These are phyloP conservation scores for Etheostoma spectabile DNA, from an alignment of 2,113 vertebrate species.

Conservation along the genomic window DNA sequence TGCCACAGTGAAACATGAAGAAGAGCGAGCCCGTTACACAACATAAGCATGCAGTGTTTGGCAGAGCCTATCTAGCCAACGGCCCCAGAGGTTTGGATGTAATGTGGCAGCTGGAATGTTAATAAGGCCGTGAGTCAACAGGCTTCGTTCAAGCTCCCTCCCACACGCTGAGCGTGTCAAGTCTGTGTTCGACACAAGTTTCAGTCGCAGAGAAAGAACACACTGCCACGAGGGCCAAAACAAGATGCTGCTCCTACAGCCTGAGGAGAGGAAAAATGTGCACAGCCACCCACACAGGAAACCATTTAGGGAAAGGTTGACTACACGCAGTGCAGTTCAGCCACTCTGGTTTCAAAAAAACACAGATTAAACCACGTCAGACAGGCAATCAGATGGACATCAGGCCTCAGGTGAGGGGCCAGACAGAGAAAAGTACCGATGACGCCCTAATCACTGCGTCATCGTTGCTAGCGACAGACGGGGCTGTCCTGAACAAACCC, in stretches of 20 bases:
- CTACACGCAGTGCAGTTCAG: background rate
- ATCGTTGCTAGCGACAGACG: too few species aligned
- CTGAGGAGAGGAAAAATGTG: background rate
- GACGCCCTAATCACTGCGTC: too few species aligned
- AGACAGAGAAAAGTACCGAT: background rate
- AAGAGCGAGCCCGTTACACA: conserved; percentile 14
- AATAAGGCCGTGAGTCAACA: conserved; percentile 47
- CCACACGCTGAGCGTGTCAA: conserved; percentile 24
- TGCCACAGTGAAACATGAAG: background rate
- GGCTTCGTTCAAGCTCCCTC: conserved; percentile 33
- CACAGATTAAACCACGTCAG: background rate
- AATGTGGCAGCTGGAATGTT: conserved; percentile 65
- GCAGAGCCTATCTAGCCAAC: background rate
- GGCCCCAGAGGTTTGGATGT: conserved; percentile 12
- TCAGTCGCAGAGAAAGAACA: background rate
- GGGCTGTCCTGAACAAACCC: too few species aligned
- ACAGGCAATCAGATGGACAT: background rate
- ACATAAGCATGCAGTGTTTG: background rate
- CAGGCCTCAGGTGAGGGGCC: background rate
- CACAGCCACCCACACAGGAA: conserved; percentile 40
- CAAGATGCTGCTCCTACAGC: background rate
- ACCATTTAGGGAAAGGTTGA: conserved; percentile 39
- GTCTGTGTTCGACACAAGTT: conserved; percentile 27
- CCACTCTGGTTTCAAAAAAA: background rate
- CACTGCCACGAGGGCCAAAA: conserved; percentile 19